phyloP scores from a whole-genome alignment of 1,140 invertebrate species.

The Mactra quadrangularis region DNA sequence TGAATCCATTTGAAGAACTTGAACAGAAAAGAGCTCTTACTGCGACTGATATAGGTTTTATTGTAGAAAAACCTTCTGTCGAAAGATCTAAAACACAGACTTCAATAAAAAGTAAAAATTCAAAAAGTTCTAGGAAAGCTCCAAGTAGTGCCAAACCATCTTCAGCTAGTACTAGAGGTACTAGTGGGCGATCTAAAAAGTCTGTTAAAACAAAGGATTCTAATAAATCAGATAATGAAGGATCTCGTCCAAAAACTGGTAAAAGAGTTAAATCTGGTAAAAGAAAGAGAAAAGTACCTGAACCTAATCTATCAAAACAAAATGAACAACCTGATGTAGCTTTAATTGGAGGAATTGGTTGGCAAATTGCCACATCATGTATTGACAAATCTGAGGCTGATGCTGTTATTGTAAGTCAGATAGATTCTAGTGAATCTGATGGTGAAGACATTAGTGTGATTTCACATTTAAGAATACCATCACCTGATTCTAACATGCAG shows the following conservation, averaged over 20 bases:
- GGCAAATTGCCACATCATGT: conserved; percentile 79
- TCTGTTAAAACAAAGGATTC: conserved; percentile 67
- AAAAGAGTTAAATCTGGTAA: conserved; percentile 67
- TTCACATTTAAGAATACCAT: conserved; percentile 16
- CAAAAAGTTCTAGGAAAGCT: conserved; percentile 69
- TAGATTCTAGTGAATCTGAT: conserved; percentile 65
- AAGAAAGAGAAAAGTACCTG: conserved; percentile 60
- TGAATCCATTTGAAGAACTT: conserved; percentile 78
- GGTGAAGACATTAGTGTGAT: conserved; percentile 62
- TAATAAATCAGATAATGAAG: conserved; percentile 68
- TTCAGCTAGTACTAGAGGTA: conserved; percentile 65
- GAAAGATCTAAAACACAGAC: conserved; percentile 70
- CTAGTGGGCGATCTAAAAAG: conserved; percentile 65
- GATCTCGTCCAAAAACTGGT: conserved; percentile 65
- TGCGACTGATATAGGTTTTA: conserved; percentile 70
- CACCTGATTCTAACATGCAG: conserved; percentile 14
- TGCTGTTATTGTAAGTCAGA: conserved; percentile 64
- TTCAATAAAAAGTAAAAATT: conserved; percentile 62
- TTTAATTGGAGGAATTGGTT: conserved; percentile 80
- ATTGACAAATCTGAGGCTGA: conserved; percentile 75
- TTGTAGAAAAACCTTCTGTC: conserved; percentile 68
- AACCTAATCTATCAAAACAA: conserved; percentile 59
- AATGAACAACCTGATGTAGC: conserved; percentile 72
- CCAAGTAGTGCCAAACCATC: conserved; percentile 62
- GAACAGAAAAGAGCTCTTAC: conserved; percentile 60